Percentiles rank a stretch among this genome's conserved stretches.
These are phyloP conservation scores for Strix uralensis DNA, from an alignment of 2,113 vertebrate genomes.

Conservation along the genomic window DNA sequence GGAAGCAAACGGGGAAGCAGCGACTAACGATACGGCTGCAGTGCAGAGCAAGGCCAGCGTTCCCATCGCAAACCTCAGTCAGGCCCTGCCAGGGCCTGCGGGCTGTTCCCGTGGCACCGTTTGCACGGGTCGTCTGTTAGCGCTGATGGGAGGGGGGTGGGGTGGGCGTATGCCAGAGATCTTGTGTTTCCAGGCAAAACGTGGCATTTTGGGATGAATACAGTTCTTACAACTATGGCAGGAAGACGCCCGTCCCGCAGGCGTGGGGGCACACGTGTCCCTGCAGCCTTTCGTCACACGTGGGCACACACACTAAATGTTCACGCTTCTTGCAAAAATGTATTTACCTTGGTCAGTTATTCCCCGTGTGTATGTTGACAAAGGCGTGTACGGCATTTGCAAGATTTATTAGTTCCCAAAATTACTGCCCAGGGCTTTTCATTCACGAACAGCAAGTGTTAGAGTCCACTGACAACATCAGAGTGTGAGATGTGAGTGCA, in stretches of 20 bases:
- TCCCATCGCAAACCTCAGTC: not conserved
- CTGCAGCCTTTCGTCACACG: not conserved
- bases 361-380: not conserved
- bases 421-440: not conserved
- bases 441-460: not conserved
- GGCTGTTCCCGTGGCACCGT: not conserved
- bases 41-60: not conserved
- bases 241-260: not conserved
- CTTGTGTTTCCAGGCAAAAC: not conserved
- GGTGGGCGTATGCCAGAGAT: not conserved
- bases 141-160: no score
- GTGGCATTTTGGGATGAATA: not conserved
- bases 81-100: not conserved
- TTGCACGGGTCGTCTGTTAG: no score
- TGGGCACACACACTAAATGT: accelerated
- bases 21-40: not conserved
- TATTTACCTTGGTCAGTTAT: not conserved
- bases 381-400: not conserved
- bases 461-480: not conserved
- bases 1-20: not conserved
- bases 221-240: not conserved
- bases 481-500: not conserved
- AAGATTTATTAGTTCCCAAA: not conserved
- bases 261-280: not conserved
- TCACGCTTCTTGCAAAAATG: not conserved